Evolutionary conservation across 1,140 invertebrate species (phyloP).

Genomic region (Rhyzopertha dominica): DNA sequence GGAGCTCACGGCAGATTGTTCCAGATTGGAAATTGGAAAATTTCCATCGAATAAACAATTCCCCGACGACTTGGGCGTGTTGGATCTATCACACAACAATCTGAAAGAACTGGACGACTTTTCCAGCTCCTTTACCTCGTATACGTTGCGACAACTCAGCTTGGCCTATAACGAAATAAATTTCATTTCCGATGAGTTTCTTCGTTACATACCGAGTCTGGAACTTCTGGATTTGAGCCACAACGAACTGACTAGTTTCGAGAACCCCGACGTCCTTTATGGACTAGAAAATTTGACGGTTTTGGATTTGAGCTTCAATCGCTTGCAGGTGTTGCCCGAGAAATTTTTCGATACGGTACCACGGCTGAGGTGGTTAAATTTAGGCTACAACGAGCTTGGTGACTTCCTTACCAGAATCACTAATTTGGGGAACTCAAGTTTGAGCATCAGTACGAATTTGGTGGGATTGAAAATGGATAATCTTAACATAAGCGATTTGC

Average conservation of each 20-base stretch:
- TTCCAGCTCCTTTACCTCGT: too few species aligned
- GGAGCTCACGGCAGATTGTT: slow-evolving; percentile 25
- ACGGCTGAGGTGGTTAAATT: slow-evolving; percentile 27
- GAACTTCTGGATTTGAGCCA: slow-evolving; percentile 49
- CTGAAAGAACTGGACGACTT: slow-evolving; percentile 29
- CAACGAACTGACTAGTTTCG: slow-evolving; percentile 47
- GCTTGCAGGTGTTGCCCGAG: slow-evolving; percentile 25
- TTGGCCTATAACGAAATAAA: slow-evolving; percentile 45
- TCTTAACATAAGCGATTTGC: slow-evolving; percentile 24
- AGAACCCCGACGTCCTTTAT: slow-evolving; percentile 42
- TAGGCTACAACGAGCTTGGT: slow-evolving; percentile 38
- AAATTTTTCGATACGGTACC: slow-evolving; percentile 21
- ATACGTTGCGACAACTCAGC: slow-evolving; percentile 21
- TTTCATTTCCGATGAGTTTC: slow-evolving; percentile 40
- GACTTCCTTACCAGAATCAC: slow-evolving; percentile 20
- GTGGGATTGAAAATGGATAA: slow-evolving; percentile 30
- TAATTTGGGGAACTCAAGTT: slow-evolving; percentile 15
- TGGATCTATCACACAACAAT: slow-evolving; percentile 37
- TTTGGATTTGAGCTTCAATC: slow-evolving; percentile 46
- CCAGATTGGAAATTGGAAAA: slow-evolving; percentile 15
- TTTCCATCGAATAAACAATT: slow-evolving; percentile 23
- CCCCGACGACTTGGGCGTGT: slow-evolving; percentile 19
- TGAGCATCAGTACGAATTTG: slow-evolving; percentile 29
- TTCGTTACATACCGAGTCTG: slow-evolving; percentile 44
- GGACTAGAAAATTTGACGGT: slow-evolving; percentile 42